Conservation (phyloP, 2,888 invertebrate genomes). For the Melitaea athalia region DNA sequence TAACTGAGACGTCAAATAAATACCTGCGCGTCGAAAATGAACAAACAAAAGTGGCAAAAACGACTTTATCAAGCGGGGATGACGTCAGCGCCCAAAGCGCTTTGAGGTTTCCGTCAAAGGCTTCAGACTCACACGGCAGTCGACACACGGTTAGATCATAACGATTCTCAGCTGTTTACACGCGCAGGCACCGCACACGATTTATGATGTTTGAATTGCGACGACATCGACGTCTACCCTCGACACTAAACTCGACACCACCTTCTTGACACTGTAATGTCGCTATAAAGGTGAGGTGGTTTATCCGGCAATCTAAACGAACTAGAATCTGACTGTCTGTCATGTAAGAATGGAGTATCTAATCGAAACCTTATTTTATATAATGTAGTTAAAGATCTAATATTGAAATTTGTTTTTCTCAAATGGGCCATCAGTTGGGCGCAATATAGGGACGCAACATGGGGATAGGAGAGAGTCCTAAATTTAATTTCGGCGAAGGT, state of each 20-base stretch:
- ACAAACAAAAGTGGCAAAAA: conserved; percentile 43
- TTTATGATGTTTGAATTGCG: conserved; percentile 67
- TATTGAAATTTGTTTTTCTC: too few relatives aligned
- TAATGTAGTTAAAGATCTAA: too few relatives aligned
- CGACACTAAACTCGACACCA: conserved; percentile 42
- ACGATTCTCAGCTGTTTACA: conserved; percentile 59
- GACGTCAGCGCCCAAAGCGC: conserved; percentile 42
- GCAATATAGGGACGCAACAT: too few relatives aligned
- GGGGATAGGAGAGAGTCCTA: too few relatives aligned
- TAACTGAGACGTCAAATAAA: conserved; percentile 31
- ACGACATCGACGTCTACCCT: conserved; percentile 44
- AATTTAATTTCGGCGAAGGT: neutral
- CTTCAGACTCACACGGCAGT: conserved; percentile 35
- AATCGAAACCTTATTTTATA: too few relatives aligned
- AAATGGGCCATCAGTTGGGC: too few relatives aligned
- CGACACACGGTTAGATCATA: conserved; percentile 51
- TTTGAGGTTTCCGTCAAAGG: conserved; percentile 48
- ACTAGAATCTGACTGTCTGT: too few relatives aligned
- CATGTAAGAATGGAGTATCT: too few relatives aligned
- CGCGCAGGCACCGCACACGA: conserved; percentile 51
- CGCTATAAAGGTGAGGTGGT: neutral
- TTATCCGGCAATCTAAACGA: neutral
- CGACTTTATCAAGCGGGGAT: conserved; percentile 42
- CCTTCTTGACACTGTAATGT: conserved; percentile 1
- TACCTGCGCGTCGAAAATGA: conserved; percentile 42